These are phyloP conservation scores for Perccottus glenii DNA, from an alignment of 2,113 vertebrate genomes.

Conservation along the genomic window DNA sequence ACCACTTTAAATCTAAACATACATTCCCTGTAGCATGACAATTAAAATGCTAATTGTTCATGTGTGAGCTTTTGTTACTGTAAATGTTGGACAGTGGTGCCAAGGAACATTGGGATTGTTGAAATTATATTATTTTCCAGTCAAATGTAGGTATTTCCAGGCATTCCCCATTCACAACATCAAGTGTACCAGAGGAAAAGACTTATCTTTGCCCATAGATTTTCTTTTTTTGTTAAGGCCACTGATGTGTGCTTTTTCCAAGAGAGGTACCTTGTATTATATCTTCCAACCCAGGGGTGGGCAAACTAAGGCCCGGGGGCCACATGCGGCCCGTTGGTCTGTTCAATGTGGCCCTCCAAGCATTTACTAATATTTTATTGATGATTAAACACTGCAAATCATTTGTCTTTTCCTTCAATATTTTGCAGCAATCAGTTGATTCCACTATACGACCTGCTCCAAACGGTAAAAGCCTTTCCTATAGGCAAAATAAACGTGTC, in stretches of 20 bases:
- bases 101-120: background rate
- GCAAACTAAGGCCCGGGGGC: too few species aligned
- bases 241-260: conserved; percentile 45
- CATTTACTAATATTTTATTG: too few species aligned
- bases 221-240: conserved; percentile 44
- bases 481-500: too few species aligned
- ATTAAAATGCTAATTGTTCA: background rate
- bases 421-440: too few species aligned
- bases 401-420: too few species aligned
- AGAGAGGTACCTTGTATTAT: conserved; percentile 30
- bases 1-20: background rate
- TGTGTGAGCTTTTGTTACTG: background rate
- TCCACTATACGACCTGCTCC: too few species aligned
- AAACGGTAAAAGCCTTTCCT: too few species aligned
- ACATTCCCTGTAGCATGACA: conserved; percentile 24
- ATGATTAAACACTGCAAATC: too few species aligned
- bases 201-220: conserved; percentile 15
- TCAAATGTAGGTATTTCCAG: conserved; percentile 32
- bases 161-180: conserved; percentile 50
- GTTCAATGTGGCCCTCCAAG: too few species aligned
- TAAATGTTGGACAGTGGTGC: conserved; percentile 2
- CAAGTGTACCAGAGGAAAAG: conserved; percentile 19
- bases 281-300: conserved; percentile 7
- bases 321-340: too few species aligned
- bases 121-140: conserved; percentile 9